Base-by-base conservation (phyloP, 2,797 vertebrate genomes). In the Benthosema pterotum region DNA sequence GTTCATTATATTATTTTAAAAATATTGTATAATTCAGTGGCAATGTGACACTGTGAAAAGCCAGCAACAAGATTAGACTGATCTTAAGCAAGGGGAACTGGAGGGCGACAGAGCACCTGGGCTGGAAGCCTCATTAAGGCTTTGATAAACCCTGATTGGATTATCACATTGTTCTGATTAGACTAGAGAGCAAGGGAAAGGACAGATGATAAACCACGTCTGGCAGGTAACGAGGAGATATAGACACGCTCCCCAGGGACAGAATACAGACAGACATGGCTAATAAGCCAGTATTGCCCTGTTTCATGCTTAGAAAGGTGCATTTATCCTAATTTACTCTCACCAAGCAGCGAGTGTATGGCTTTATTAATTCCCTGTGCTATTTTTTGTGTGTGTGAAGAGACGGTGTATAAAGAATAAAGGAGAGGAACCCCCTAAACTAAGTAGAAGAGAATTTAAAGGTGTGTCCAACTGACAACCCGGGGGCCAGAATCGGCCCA, bases 101-200 rank as follows among this genome's bases (percentile, higher is more conserved):
- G 50, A 22, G 18, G 19, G 50, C 12, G 12, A 38, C 19, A 22
- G 11, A 15, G 12, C 14, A 15, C 38, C 56, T 56, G 52, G 72
- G 62, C 52, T 59, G 55, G 74, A 75, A 50, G 61, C 53, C 63
- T 54, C 63, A 75, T 77, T 83, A 77, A 74, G 52, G 43, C 54
- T 56, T 45, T 51, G 55, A 61, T 58, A 58, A 57, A 63, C 52
- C 49, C 43, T 57, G 58, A 78, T 67, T 72, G 55, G 74, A 67
- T 72, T 50, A 71, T 53, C 52, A 59, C 71, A 61, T n/a, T 42
- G 19, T 58, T 45, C 54, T 53, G 58, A 69, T 79, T 75, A 71
- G 49, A 57, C 45, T 69, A 71, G 63, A 69, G 69, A 54, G 67
- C 22, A 42, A 11, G 63, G 46, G 67, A 42, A 4, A n/a, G 46